phyloP scores from a whole-genome alignment of 2,888 invertebrate species.

The Phanerotoma sp. region DNA sequence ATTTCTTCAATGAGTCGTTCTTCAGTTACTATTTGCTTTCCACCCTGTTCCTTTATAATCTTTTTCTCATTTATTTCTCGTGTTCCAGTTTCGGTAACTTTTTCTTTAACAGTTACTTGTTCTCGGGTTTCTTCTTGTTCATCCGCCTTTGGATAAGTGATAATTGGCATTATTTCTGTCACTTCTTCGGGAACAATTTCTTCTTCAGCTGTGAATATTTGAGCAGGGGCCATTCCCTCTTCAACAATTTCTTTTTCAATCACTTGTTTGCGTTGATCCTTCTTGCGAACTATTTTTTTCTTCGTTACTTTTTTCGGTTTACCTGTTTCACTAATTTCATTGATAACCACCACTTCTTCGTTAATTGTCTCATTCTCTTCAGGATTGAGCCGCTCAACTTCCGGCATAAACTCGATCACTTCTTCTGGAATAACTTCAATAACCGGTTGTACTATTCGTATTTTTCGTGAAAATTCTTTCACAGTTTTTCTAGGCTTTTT shows the following conservation, averaged over 20 bases:
- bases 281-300: too few relatives aligned
- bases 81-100: too few relatives aligned
- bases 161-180: too few relatives aligned
- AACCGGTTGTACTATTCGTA: constrained; percentile 56
- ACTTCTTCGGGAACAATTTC: too few relatives aligned
- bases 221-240: too few relatives aligned
- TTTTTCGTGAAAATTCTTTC: constrained; percentile 57
- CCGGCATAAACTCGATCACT: constrained; percentile 41
- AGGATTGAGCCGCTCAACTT: constrained; percentile 50
- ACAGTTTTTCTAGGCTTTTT: constrained; percentile 54
- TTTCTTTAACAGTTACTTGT: too few relatives aligned
- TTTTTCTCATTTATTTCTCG: constrained; percentile 36
- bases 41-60: constrained; percentile 51
- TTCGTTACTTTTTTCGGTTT: constrained; percentile 41
- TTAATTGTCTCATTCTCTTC: constrained; percentile 41
- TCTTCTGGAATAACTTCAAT: constrained; percentile 42
- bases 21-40: constrained; percentile 36
- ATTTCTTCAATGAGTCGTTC: constrained; percentile 49
- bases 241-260: too few relatives aligned
- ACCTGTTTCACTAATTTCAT: constrained; percentile 45
- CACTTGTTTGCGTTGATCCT: too few relatives aligned
- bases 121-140: too few relatives aligned
- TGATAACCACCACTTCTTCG: constrained; percentile 38
- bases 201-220: too few relatives aligned
- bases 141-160: too few relatives aligned